Percentiles rank a stretch among this genome's conserved stretches.
Evolutionary conservation across 2,888 invertebrate species (phyloP).

Genomic region (Podotricha telesiphe): DNA sequence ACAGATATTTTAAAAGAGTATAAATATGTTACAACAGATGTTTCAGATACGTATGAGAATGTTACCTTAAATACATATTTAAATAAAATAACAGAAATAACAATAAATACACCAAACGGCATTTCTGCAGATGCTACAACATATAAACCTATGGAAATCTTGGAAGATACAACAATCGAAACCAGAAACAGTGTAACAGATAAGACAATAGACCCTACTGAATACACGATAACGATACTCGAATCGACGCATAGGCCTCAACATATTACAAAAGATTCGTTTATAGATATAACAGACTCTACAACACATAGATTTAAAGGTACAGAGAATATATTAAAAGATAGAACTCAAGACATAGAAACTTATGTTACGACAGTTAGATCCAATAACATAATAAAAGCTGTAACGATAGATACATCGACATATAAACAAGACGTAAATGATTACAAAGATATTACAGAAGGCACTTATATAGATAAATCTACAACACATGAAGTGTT

Average conservation of each 20-base stretch:
- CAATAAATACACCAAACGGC: background rate
- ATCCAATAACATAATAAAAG: background rate
- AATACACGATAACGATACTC: background rate
- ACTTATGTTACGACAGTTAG: background rate
- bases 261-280: background rate
- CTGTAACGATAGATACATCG: background rate
- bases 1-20: background rate
- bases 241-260: background rate
- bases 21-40: conserved; percentile 9
- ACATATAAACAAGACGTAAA: background rate
- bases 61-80: background rate
- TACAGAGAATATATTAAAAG: background rate
- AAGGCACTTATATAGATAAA: background rate
- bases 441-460: background rate
- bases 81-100: conserved; percentile 2
- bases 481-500: background rate
- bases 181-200: background rate
- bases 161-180: background rate
- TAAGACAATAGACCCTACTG: background rate
- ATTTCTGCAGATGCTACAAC: background rate
- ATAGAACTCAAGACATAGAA: background rate
- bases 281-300: background rate
- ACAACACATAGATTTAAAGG: background rate
- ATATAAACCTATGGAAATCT: background rate
- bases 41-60: background rate